Percentiles rank a stretch among this genome's conserved stretches.
phyloP scores from a whole-genome alignment of 2,113 vertebrate species.

The Leucosticte australis region DNA sequence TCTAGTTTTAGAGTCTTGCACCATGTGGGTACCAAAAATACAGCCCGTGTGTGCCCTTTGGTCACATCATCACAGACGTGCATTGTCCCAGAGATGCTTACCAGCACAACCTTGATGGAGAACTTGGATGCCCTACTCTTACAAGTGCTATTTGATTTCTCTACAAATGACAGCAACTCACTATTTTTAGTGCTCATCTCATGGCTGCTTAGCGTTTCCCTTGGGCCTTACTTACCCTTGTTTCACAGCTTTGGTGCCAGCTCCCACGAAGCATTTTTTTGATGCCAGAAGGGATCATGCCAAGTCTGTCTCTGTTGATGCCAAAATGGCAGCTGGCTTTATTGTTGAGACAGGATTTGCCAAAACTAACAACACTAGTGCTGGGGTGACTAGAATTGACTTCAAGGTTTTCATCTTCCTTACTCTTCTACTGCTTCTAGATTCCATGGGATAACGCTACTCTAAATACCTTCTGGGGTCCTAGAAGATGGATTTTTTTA shows the following conservation, averaged over 20 bases:
- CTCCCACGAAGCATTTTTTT: conserved; percentile 24
- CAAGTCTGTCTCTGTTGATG: conserved; percentile 50
- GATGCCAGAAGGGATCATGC: conserved; percentile 52
- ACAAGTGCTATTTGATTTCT: conserved; percentile 29
- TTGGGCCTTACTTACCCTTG: conserved; percentile 48
- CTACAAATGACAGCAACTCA: conserved; percentile 30
- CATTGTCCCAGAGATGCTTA: conserved; percentile 9
- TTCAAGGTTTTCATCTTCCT: conserved; percentile 10
- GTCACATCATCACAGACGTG: background rate
- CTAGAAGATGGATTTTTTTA: background rate
- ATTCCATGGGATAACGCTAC: background rate
- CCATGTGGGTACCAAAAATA: conserved; percentile 50
- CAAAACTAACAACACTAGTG: conserved; percentile 36
- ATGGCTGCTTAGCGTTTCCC: conserved; percentile 49
- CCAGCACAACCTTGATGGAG: conserved; percentile 32
- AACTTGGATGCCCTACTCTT: conserved; percentile 4
- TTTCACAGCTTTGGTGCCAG: conserved; percentile 52
- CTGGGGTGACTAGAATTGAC: background rate
- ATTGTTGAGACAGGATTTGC: conserved; percentile 29
- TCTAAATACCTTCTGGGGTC: background rate
- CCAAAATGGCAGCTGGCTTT: conserved; percentile 56
- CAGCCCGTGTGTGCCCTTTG: background rate
- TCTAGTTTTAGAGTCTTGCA: conserved; percentile 39
- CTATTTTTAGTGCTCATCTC: conserved; percentile 59
- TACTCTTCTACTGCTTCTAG: background rate